Base-by-base conservation (phyloP, 53 echinoderm and acorn worm species). In the Luidia sarsii region DNA sequence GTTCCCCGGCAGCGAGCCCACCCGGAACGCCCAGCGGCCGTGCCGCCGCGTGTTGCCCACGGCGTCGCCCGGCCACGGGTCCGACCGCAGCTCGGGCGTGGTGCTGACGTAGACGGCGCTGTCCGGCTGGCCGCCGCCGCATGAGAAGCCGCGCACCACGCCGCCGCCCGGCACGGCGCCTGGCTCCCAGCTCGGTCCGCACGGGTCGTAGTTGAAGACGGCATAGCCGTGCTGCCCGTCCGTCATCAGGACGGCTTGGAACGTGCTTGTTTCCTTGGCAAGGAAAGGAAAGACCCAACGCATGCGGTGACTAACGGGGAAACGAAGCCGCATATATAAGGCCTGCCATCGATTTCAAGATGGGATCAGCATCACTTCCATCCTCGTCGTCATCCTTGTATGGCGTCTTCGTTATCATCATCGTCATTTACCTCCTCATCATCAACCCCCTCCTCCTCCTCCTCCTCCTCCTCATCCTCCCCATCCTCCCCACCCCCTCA, bases 1-100 rank as follows among this genome's bases (percentile, higher is more conserved):
- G 20, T 68, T 57, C 0, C 68, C 83, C 0, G 73, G 82, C 69
- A 90, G 92, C 8, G n/a, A 65, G 30, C 92, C 95, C 2, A 87
- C 35, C 2, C 88, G 83, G 60, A 80, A 92, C 48, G 90, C 79
- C 95, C 95, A 95, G 29, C 92, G 90, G n/a, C 93, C 97, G 48
- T 33, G 35, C 31, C 34, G 36, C 2, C 59, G 32, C 4, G 71
- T 39, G 21, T 62, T 83, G 36, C 83, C 83, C 3, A 65, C 53
- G 33, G 28, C 80, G 52, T 77, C 56, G 60, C 93, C 97, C 22
- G 97, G 97, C 33, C 70, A 59, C 79, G 88, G 93, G 13, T 45
- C 22, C 0, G 60, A n/a, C n/a, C 46, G 0, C 37, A 28, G 35
- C 80, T 85, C 4, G 87, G 84, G n/a, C n/a, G n/a, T n/a, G 7